phyloP scores from a whole-genome alignment of 1,140 invertebrate genomes.

The Tetranychus urticae region DNA sequence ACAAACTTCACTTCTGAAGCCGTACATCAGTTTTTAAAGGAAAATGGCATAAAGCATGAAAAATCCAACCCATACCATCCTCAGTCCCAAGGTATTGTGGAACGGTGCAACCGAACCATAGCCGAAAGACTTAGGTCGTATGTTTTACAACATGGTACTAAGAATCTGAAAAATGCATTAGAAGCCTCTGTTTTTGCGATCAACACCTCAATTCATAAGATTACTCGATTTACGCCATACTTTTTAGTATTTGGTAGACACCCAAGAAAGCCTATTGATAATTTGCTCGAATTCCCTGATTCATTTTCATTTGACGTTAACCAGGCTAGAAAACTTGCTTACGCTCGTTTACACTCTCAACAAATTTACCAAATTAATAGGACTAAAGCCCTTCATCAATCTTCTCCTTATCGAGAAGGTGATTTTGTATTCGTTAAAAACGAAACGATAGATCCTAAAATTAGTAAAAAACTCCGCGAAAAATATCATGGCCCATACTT shows the following conservation, averaged over 20 bases:
- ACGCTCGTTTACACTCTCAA: too few relatives aligned
- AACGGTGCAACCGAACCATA: constrained; percentile 14
- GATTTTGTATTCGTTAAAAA: too few relatives aligned
- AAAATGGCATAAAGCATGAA: constrained; percentile 11
- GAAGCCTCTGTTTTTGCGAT: background rate
- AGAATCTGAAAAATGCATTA: background rate
- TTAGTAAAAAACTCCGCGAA: too few relatives aligned
- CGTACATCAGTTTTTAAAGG: constrained; percentile 3
- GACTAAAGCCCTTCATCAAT: too few relatives aligned
- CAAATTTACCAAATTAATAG: too few relatives aligned
- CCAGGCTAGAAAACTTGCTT: too few relatives aligned
- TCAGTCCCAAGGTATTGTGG: constrained; percentile 15
- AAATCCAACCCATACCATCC: constrained; percentile 15
- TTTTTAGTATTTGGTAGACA: background rate
- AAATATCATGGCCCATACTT: too few relatives aligned
- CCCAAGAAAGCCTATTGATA: background rate
- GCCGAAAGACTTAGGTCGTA: background rate
- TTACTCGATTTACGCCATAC: background rate
- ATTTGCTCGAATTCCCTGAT: background rate
- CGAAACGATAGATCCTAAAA: too few relatives aligned
- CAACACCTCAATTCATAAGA: background rate
- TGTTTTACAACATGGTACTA: background rate
- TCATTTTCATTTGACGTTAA: too few relatives aligned
- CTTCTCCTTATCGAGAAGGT: too few relatives aligned
- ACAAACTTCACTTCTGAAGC: constrained; percentile 15